Percentiles rank a stretch among this genome's conserved stretches.
These are phyloP conservation scores for Antheraea pernyi DNA, from an alignment of 1,140 invertebrate species.

Conservation along the genomic window DNA sequence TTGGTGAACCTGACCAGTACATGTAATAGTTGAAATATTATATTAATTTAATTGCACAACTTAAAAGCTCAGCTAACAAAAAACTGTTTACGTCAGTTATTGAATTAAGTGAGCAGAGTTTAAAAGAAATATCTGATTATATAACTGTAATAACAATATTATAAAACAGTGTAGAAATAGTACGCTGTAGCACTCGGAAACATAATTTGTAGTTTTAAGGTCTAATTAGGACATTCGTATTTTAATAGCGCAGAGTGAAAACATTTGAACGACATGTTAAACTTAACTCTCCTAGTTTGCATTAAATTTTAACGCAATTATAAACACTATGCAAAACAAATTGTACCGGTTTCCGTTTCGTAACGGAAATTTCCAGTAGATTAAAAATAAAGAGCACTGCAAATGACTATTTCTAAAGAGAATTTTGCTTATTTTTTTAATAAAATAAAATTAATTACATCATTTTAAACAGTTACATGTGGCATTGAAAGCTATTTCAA, in stretches of 20 bases:
- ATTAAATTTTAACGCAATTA: not conserved
- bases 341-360: not conserved
- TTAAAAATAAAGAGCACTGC: too few species aligned
- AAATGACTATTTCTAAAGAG: too few species aligned
- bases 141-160: not conserved
- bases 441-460: too few species aligned
- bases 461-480: too few species aligned
- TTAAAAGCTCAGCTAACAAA: too few species aligned
- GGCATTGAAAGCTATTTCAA: too few species aligned
- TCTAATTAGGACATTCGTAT: conserved; percentile 21
- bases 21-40: not conserved
- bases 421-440: too few species aligned
- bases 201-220: not conserved
- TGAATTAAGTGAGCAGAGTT: too few species aligned
- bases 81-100: too few species aligned
- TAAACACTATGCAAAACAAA: not conserved
- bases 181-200: not conserved
- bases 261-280: not conserved
- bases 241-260: not conserved
- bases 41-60: too few species aligned
- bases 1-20: not conserved
- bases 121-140: too few species aligned
- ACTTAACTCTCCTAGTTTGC: not conserved
- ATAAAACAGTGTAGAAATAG: not conserved
- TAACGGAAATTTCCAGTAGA: not conserved